Base-by-base conservation (phyloP, 2,113 vertebrate genomes). In the Colaptes auratus region DNA sequence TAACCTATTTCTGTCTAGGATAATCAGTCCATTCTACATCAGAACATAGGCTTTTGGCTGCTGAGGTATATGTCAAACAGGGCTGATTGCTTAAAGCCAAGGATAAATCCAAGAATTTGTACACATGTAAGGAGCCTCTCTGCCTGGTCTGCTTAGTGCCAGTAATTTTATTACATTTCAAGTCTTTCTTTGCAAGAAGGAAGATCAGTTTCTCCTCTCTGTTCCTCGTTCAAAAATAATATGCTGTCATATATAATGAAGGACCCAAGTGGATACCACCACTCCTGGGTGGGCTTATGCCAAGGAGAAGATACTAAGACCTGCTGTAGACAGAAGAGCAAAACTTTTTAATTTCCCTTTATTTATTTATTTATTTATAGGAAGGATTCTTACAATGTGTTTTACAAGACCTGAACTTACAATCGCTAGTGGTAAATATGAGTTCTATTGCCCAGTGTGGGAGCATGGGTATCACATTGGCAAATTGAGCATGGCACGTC, bases 101-200 rank as follows among this genome's bases (percentile, higher is more conserved):
- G 73, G 88, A 87, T 89, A 81, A 74, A 83, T 70, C n/a, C 39
- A 73, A 55, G 46, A 77, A 75, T 75, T 87, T 89, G 44, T 90
- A 74, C 33, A 44, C 60, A 61, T 9, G 18, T 52, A 82, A 87
- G 61, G 18, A 86, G 24, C 33, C 21, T 77, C 25, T 67, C 76
- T 84, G 25, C 53, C 8, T 58, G 55, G 30, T 81, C 44, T 83
- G 30, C 77, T 92, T 58, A 74, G 15, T n/a, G 30, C 55, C 66
- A 60, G 61, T 27, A 58, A 76, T 70, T 58, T 65, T 46, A 81
- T 82, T 81, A 89, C 50, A 13, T 87, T 84, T 55, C 27, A 78
- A 82, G 63, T 3, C 8, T 76, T 56, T 76, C 61, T 82, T 65
- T 90, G 12, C 35, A 70, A 93, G 79, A 92, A 74, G 25, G 31